A percentile compares a stretch with the other conserved stretches of the same genome.
These are phyloP conservation scores for Echinops telfairi DNA, from an alignment of 2,113 vertebrate genomes.

Conservation along the genomic window DNA sequence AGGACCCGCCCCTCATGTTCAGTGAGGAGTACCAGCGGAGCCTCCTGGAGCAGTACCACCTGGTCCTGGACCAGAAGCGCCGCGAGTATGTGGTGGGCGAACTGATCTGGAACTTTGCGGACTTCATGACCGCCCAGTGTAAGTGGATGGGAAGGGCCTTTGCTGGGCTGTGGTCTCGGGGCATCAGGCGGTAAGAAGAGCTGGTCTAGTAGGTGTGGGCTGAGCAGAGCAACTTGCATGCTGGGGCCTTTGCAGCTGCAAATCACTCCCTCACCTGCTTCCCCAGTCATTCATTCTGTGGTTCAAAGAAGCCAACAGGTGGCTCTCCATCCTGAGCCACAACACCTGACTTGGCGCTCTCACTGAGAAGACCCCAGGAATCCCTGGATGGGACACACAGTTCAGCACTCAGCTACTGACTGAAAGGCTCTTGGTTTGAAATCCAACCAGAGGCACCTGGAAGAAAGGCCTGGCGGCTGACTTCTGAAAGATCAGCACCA, in stretches of 20 bases:
- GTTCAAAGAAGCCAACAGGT: not conserved
- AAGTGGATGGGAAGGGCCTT: not conserved
- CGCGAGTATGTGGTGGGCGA: slow-evolving; percentile 95
- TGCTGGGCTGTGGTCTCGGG: not conserved
- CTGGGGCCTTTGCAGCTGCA: not conserved
- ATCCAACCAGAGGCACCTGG: not conserved
- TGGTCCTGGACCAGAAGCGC: slow-evolving; percentile 93
- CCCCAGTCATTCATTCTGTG: not conserved
- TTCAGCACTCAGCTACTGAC: not conserved
- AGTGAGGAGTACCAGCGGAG: slow-evolving; percentile 95
- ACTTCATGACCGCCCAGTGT: slow-evolving; percentile 98
- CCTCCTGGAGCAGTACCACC: slow-evolving; percentile 92
- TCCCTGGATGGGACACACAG: not conserved
- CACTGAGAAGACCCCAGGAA: not conserved
- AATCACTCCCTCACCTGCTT: not conserved
- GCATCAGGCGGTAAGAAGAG: not conserved
- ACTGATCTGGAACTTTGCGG: slow-evolving; percentile 98
- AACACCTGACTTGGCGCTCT: not conserved
- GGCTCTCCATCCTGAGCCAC: not conserved
- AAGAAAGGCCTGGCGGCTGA: not conserved
- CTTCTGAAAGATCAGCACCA: not conserved
- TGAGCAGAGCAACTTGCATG: not conserved
- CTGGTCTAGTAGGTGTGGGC: too few relatives aligned
- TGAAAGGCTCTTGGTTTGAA: not conserved
- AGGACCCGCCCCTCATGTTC: slow-evolving; percentile 98